These are phyloP conservation scores for Drosophila sucinea DNA, from an alignment of 1,140 invertebrate species.

Conservation along the genomic window DNA sequence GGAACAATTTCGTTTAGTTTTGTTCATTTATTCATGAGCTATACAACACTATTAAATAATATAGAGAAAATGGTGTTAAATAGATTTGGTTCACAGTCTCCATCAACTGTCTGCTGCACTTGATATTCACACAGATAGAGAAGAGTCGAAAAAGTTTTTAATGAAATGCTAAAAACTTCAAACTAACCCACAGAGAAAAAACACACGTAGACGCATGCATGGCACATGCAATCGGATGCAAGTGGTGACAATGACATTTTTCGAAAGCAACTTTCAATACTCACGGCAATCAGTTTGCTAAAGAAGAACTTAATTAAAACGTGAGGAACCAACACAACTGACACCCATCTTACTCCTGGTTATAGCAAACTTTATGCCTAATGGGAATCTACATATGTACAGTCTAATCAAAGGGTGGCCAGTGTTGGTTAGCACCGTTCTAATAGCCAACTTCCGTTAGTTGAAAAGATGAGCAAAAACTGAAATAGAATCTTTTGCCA, in stretches of 20 bases:
- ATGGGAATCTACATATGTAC: background rate
- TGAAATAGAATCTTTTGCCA: background rate
- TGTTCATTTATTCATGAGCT: too few species aligned
- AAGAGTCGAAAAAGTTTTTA: slow-evolving; percentile 14
- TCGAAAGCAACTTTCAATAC: slow-evolving; percentile 3
- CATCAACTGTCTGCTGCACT: background rate
- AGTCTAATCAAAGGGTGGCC: background rate
- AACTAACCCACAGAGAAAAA: slow-evolving; percentile 1
- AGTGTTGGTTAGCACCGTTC: background rate
- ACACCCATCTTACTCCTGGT: background rate
- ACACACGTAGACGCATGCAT: slow-evolving; percentile 12
- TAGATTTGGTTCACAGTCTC: background rate
- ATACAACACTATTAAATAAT: too few species aligned
- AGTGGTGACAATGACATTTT: slow-evolving; percentile 1
- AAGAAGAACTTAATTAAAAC: slow-evolving; percentile 1
- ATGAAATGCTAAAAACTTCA: slow-evolving; percentile 18
- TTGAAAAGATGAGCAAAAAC: background rate
- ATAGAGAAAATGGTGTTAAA: too few species aligned
- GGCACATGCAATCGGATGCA: background rate
- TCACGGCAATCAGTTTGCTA: background rate
- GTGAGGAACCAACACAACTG: background rate
- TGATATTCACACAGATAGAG: background rate
- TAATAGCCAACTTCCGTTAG: background rate
- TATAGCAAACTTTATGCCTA: background rate
- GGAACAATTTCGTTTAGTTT: too few species aligned